Percentiles rank a stretch among this genome's conserved stretches.
These are phyloP conservation scores for Gouania willdenowi DNA, from an alignment of 2,797 vertebrate genomes.

Conservation along the genomic window DNA sequence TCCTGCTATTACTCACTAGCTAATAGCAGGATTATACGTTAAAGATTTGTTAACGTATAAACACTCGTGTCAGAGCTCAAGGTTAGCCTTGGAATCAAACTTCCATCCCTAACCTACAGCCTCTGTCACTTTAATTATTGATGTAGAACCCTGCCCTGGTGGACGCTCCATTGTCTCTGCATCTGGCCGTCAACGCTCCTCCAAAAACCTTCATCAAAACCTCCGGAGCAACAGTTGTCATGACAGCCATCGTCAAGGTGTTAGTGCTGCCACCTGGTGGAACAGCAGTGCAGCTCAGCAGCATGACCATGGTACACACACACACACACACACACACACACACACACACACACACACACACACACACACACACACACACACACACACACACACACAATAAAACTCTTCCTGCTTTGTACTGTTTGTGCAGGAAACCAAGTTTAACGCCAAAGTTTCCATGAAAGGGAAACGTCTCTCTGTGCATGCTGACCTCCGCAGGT, in stretches of 20 bases:
- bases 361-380: neutral
- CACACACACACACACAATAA: neutral
- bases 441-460: slow-evolving; percentile 85
- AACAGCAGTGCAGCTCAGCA: slow-evolving; percentile 82
- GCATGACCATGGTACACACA: slow-evolving; percentile 85
- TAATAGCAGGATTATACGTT: too few species aligned
- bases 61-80: too few species aligned
- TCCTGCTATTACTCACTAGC: too few species aligned
- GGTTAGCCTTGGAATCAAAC: too few species aligned
- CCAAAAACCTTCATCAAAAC: slow-evolving; percentile 86
- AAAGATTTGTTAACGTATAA: too few species aligned
- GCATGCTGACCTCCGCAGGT: slow-evolving; percentile 88
- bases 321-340: neutral
- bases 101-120: too few species aligned
- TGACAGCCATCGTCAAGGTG: slow-evolving; percentile 83
- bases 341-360: slow-evolving; percentile 3
- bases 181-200: slow-evolving; percentile 75
- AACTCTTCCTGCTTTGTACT: neutral
- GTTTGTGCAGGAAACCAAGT: slow-evolving; percentile 70
- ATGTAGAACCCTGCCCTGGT: slow-evolving; percentile 80
- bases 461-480: slow-evolving; percentile 81
- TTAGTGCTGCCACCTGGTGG: slow-evolving; percentile 71
- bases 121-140: too few species aligned
- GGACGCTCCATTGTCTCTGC: slow-evolving; percentile 81
- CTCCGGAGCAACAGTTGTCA: slow-evolving; percentile 78